These are phyloP conservation scores for Iphiclides podalirius DNA, from an alignment of 2,888 invertebrate species.

Conservation along the genomic window DNA sequence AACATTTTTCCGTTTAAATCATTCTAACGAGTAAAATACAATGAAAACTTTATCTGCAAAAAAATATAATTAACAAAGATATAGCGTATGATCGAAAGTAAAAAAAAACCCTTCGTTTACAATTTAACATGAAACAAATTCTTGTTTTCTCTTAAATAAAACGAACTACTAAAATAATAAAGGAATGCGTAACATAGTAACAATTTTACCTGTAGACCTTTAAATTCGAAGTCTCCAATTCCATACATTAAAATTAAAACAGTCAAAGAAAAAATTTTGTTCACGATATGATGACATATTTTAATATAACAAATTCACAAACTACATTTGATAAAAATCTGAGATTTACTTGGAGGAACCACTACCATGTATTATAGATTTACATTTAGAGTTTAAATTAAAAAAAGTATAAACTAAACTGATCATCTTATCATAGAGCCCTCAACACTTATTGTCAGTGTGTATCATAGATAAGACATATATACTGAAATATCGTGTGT, in stretches of 20 bases:
- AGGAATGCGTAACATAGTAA: no score
- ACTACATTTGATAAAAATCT: not conserved
- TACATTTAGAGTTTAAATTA: no score
- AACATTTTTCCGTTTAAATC: conserved; percentile 46
- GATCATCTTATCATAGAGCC: no score
- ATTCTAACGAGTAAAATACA: conserved; percentile 4
- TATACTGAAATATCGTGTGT: no score
- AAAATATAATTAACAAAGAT: not conserved
- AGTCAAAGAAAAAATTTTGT: conserved; percentile 3
- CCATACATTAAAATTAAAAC: conserved; percentile 1
- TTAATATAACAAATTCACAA: conserved; percentile 9
- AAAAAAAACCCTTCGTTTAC: no score
- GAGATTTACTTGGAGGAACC: conserved; percentile 1
- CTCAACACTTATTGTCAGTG: no score
- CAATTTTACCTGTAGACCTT: no score
- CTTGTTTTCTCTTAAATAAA: no score
- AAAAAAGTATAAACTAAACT: no score
- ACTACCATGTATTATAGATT: not conserved
- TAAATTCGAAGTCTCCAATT: conserved; percentile 2
- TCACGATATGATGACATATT: conserved; percentile 9
- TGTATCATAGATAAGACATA: no score
- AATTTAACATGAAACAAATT: no score
- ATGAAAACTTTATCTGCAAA: conserved; percentile 1
- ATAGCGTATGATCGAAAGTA: not conserved
- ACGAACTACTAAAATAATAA: no score